phyloP scores from a whole-genome alignment of 92 coral and sea anemone genomes.

The Epizoanthus illoricatus region DNA sequence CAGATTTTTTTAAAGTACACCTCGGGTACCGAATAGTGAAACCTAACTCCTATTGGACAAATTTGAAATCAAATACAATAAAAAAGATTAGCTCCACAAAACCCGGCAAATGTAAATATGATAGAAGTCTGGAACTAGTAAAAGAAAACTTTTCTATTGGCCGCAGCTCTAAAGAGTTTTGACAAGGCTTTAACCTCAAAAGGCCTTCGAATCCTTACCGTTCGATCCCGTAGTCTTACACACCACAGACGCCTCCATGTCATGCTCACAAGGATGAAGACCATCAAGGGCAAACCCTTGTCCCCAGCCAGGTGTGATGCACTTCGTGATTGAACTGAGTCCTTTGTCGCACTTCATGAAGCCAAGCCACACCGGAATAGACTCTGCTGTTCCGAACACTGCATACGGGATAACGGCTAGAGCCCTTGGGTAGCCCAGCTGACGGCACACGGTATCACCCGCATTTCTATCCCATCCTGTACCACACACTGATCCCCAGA shows the following conservation, averaged over 20 bases:
- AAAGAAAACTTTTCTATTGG: background rate
- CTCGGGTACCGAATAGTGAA: too few species aligned
- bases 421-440: conserved; percentile 13
- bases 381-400: background rate
- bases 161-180: background rate
- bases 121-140: background rate
- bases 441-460: conserved; percentile 15
- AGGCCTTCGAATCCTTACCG: conserved; percentile 7
- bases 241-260: conserved; percentile 15
- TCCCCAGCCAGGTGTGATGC: conserved; percentile 6
- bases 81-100: too few species aligned
- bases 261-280: background rate
- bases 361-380: conserved; percentile 8
- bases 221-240: conserved; percentile 7
- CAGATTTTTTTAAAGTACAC: too few species aligned
- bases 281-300: background rate
- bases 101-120: background rate
- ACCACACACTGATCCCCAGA: conserved; percentile 30
- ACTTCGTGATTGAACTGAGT: background rate
- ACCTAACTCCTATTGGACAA: too few species aligned
- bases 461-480: conserved; percentile 17
- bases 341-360: conserved; percentile 18
- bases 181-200: background rate
- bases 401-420: conserved; percentile 3
- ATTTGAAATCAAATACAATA: too few species aligned